Percentiles rank a stretch among this genome's conserved stretches.
Conservation (phyloP, 2,888 invertebrate species). For the Nomada lathburiana region DNA sequence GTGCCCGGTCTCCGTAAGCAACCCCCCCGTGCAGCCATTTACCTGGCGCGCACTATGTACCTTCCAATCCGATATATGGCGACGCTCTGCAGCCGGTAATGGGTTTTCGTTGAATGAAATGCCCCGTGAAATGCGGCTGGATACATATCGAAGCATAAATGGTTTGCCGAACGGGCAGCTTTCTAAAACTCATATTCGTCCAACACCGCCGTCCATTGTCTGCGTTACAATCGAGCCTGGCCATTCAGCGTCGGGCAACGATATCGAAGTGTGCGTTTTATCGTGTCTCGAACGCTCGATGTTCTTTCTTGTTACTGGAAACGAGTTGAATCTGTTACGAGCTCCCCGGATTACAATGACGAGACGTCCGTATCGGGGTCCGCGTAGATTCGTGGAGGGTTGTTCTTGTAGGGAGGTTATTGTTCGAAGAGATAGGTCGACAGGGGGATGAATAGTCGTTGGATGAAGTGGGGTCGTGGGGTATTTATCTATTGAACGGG, state of each 20-base stretch:
- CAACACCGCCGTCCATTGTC: constrained; percentile 34
- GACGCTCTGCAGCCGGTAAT: constrained; percentile 53
- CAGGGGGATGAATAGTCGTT: background rate
- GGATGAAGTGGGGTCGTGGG: background rate
- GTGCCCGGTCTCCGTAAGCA: constrained; percentile 11
- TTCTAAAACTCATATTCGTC: constrained; percentile 58
- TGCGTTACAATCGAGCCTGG: constrained; percentile 28
- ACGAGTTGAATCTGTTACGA: background rate
- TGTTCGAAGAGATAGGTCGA: background rate
- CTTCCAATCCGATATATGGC: constrained; percentile 14
- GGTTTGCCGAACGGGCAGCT: constrained; percentile 70
- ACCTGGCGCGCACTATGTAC: constrained; percentile 9
- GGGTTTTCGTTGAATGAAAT: constrained; percentile 76
- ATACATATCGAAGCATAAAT: constrained; percentile 71
- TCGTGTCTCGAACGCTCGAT: background rate
- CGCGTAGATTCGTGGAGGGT: background rate
- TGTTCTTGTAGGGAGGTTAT: background rate
- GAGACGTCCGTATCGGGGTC: background rate
- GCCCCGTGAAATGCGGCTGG: constrained; percentile 72
- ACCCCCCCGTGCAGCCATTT: constrained; percentile 7
- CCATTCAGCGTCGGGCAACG: background rate
- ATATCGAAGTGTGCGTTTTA: constrained; percentile 20
- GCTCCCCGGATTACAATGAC: background rate
- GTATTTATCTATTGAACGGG: too few relatives aligned
- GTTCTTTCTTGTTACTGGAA: background rate